Evolutionary conservation across 2,797 vertebrate genomes (phyloP).

Genomic region (Fistularia tabacaria): DNA sequence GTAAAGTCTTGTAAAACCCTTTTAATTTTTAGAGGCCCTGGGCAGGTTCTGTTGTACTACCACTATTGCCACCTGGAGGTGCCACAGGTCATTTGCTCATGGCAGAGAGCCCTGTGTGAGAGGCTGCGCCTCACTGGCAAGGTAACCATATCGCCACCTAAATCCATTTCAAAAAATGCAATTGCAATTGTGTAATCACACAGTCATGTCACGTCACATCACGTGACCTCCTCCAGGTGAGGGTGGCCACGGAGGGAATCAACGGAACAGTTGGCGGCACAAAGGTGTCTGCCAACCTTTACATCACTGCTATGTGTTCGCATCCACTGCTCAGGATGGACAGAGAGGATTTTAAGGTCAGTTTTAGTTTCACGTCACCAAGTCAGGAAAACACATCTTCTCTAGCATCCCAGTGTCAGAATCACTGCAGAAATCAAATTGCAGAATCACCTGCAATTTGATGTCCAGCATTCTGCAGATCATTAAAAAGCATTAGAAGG

Average conservation of each 20-base stretch:
- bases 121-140: conserved; percentile 89
- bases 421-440: no score
- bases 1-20: neutral
- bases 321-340: conserved; percentile 83
- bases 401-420: no score
- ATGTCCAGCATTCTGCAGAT: no score
- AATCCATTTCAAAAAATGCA: neutral
- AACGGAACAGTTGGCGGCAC: conserved; percentile 94
- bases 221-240: conserved; percentile 71
- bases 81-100: conserved; percentile 80
- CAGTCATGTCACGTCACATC: neutral
- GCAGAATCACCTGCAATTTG: no score
- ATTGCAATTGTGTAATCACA: neutral
- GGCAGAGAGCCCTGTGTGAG: conserved; percentile 89
- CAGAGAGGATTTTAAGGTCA: conserved; percentile 91
- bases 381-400: no score
- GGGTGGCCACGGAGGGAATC: conserved; percentile 90
- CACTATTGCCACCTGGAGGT: conserved; percentile 83
- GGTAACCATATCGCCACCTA: conserved; percentile 64
- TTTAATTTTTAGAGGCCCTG: conserved; percentile 67
- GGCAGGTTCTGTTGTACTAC: conserved; percentile 91
- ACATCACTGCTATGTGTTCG: conserved; percentile 82
- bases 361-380: no score
- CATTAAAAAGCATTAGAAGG: no score
- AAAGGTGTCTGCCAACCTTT: conserved; percentile 78